A percentile compares a stretch with the other conserved stretches of the same genome.
Evolutionary conservation across 1,140 invertebrate species (phyloP).

Genomic region (Cydia pomonella): DNA sequence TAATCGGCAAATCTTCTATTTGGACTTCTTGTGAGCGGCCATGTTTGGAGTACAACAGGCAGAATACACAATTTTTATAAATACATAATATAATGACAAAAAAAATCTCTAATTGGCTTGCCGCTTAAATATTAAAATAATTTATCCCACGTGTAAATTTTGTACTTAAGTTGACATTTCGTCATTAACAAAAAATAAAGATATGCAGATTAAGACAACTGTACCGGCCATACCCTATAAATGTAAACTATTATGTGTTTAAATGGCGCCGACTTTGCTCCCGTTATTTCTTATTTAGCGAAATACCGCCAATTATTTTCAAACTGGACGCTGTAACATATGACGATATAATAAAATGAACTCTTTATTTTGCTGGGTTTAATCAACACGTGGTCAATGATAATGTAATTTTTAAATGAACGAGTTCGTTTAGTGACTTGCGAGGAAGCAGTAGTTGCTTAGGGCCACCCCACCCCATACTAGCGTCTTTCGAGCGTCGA

Average conservation of each 20-base stretch:
- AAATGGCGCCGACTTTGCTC: background rate
- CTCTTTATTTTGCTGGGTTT: background rate
- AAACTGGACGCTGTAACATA: background rate
- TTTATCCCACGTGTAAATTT: background rate
- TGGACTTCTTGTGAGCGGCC: too few species aligned
- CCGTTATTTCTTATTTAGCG: constrained; percentile 5
- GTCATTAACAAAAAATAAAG: constrained; percentile 19
- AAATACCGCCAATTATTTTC: constrained; percentile 15
- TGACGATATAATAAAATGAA: background rate
- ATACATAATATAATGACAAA: too few species aligned
- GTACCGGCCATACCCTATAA: background rate
- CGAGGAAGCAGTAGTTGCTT: too few species aligned
- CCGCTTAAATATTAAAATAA: background rate
- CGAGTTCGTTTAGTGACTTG: background rate
- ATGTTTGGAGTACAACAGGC: too few species aligned
- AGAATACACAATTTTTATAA: too few species aligned
- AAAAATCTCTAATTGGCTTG: background rate
- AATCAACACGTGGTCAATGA: constrained; percentile 10
- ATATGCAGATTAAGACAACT: constrained; percentile 9
- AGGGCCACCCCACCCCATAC: too few species aligned
- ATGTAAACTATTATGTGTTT: constrained; percentile 15
- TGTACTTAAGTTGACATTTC: background rate
- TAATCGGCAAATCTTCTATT: too few species aligned
- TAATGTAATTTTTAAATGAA: constrained; percentile 3
- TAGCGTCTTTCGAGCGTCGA: too few species aligned